Evolutionary conservation across 2,888 invertebrate genomes (phyloP).

Genomic region (Chrysodeixis includens): DNA sequence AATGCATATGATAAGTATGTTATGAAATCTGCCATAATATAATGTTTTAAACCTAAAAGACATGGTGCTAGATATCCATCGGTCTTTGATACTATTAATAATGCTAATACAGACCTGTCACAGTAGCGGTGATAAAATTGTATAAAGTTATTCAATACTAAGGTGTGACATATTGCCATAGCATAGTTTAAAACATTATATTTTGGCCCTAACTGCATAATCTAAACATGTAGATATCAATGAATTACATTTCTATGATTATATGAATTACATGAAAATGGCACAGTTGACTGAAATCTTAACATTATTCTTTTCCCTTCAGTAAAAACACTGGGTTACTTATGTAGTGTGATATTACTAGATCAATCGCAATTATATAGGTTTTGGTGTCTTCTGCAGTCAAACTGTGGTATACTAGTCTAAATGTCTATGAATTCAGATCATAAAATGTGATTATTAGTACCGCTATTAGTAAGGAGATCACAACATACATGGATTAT

Average conservation of each 20-base stretch:
- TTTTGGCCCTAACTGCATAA: neutral
- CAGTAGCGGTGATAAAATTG: too few species aligned
- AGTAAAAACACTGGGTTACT: neutral
- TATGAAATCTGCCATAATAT: neutral
- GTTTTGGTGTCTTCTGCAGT: neutral
- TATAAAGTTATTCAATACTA: too few species aligned
- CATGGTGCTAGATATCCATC: neutral
- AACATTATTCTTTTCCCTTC: neutral
- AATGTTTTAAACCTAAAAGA: neutral
- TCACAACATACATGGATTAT: conserved; percentile 8
- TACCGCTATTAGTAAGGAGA: conserved; percentile 9
- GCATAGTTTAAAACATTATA: neutral
- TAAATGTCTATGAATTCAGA: neutral
- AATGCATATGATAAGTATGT: neutral
- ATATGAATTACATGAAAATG: conserved; percentile 3
- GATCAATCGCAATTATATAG: neutral
- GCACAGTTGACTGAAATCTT: neutral
- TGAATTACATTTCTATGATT: neutral
- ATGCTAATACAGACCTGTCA: too few species aligned
- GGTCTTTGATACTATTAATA: too few species aligned
- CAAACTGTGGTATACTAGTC: neutral
- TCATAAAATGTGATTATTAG: neutral
- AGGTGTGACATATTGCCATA: too few species aligned
- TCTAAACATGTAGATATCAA: neutral
- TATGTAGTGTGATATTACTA: neutral